These are phyloP conservation scores for Cirrhinus molitorella DNA, from an alignment of 2,797 vertebrate species.

Conservation along the genomic window DNA sequence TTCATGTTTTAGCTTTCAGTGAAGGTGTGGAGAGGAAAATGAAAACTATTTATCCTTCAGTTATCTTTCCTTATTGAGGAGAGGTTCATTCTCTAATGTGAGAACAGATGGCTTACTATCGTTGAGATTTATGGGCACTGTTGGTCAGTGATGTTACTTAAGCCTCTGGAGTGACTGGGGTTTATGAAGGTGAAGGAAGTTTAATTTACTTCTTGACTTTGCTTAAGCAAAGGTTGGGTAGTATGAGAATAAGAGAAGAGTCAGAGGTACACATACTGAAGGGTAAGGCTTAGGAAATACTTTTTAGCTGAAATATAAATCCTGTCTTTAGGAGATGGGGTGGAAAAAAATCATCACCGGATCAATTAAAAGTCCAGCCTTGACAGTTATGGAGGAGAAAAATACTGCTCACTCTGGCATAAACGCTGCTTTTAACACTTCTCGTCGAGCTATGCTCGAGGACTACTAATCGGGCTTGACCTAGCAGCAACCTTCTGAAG, in stretches of 20 bases:
- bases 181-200: background rate
- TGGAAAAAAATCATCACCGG: conserved; percentile 37
- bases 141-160: background rate
- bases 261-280: background rate
- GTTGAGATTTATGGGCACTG: background rate
- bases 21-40: background rate
- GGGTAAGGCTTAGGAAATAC: background rate
- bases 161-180: background rate
- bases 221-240: background rate
- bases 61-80: background rate
- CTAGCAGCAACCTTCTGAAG: conserved; percentile 37
- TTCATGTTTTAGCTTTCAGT: background rate
- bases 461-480: conserved; percentile 51
- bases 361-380: conserved; percentile 61
- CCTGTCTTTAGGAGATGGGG: conserved; percentile 4
- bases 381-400: conserved; percentile 57
- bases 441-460: background rate
- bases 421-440: conserved; percentile 50
- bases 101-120: background rate
- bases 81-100: background rate
- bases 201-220: background rate
- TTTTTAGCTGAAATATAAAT: conserved; percentile 17
- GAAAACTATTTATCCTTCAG: background rate
- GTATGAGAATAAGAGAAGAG: background rate
- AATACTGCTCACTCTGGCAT: conserved; percentile 37